phyloP scores from a whole-genome alignment of 2,888 invertebrate species.

The Leptarthrus brevirostris region DNA sequence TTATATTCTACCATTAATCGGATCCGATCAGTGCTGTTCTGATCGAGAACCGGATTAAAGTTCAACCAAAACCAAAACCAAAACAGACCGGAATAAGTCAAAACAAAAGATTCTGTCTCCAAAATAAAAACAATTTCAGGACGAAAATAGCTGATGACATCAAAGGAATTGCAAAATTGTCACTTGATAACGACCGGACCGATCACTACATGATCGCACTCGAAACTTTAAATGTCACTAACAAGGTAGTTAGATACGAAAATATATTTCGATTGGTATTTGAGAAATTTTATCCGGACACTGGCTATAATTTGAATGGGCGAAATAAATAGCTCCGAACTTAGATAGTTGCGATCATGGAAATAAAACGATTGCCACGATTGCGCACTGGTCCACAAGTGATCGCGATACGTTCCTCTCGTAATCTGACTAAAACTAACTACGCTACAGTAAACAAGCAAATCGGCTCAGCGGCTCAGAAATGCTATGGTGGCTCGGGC shows the following conservation, averaged over 20 bases:
- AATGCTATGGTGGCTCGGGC: slow-evolving; percentile 21
- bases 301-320: background rate
- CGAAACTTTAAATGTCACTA: slow-evolving; percentile 18
- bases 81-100: slow-evolving; percentile 7
- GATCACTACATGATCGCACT: slow-evolving; percentile 11
- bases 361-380: slow-evolving; percentile 18
- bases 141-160: slow-evolving; percentile 47
- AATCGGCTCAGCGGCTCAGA: slow-evolving; percentile 28
- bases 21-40: background rate
- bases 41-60: background rate
- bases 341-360: slow-evolving; percentile 9
- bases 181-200: slow-evolving; percentile 29
- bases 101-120: slow-evolving; percentile 5
- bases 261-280: background rate
- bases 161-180: slow-evolving; percentile 31
- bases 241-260: slow-evolving; percentile 14
- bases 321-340: slow-evolving; percentile 28
- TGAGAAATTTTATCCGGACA: slow-evolving; percentile 1
- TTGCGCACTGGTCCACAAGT: slow-evolving; percentile 40
- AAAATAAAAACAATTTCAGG: slow-evolving; percentile 7
- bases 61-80: too few species aligned
- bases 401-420: slow-evolving; percentile 45
- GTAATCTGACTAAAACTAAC: slow-evolving; percentile 45
- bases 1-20: background rate
- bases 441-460: slow-evolving; percentile 21